A percentile compares a stretch with the other conserved stretches of the same genome.
These are phyloP conservation scores for Micromys minutus DNA, from an alignment of 2,113 vertebrate species.

Conservation along the genomic window DNA sequence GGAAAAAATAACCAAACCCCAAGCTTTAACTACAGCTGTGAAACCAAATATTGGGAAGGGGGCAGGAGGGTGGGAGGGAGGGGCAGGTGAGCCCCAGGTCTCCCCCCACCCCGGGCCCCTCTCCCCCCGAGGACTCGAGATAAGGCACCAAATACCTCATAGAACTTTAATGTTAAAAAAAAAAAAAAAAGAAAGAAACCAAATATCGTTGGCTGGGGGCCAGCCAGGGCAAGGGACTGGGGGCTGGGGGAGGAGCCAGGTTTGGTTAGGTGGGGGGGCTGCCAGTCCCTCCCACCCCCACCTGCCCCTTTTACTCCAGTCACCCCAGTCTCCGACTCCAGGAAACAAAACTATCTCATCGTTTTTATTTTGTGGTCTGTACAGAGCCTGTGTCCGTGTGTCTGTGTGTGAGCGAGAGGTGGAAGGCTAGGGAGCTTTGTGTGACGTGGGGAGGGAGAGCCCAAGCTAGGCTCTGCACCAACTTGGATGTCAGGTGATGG, in stretches of 20 bases:
- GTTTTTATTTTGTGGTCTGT: conserved; percentile 83
- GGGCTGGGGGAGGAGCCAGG: conserved; percentile 64
- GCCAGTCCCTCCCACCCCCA: conserved; percentile 37
- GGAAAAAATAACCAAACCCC: conserved; percentile 79
- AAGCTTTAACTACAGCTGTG: conserved; percentile 92
- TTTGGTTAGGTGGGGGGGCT: conserved; percentile 65
- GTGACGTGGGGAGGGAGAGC: conserved; percentile 61
- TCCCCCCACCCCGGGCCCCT: conserved; percentile 79
- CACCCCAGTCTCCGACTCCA: conserved; percentile 64
- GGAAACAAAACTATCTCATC: conserved; percentile 83
- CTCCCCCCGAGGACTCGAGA: conserved; percentile 88
- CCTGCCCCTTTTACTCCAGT: conserved; percentile 48
- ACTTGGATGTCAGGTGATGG: conserved; percentile 46
- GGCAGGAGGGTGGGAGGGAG: conserved; percentile 71
- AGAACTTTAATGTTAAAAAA: conserved; percentile 90
- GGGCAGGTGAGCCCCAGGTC: conserved; percentile 79
- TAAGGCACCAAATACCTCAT: conserved; percentile 97
- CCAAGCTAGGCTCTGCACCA: conserved; percentile 64
- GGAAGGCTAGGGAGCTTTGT: conserved; percentile 55
- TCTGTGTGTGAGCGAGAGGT: conserved; percentile 78
- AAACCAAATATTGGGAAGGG: conserved; percentile 90
- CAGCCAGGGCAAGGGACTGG: conserved; percentile 75
- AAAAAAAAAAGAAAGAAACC: conserved; percentile 89
- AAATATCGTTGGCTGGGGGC: conserved; percentile 87
- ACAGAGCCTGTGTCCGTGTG: conserved; percentile 81